Conservation (phyloP, 2,888 invertebrate species). For the Tribolium freemani region DNA sequence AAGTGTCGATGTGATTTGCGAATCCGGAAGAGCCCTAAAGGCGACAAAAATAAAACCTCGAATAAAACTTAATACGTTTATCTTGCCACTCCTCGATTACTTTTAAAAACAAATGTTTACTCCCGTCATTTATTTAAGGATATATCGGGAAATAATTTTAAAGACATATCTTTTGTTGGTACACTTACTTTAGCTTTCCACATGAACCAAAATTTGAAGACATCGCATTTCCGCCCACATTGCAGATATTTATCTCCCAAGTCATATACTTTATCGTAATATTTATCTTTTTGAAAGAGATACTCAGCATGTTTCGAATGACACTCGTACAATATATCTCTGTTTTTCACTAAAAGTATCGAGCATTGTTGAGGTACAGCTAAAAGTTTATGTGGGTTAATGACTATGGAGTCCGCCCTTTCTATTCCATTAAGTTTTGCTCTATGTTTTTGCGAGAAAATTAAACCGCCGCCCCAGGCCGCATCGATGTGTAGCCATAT, state of each 20-base stretch:
- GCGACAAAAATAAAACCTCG: slow-evolving; percentile 41
- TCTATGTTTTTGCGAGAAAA: slow-evolving; percentile 71
- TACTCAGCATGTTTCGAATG: slow-evolving; percentile 71
- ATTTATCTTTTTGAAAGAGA: slow-evolving; percentile 72
- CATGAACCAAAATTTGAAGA: slow-evolving; percentile 80
- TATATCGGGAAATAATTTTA: too few species aligned
- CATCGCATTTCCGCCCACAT: slow-evolving; percentile 79
- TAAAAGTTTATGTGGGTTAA: slow-evolving; percentile 76
- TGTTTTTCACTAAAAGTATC: slow-evolving; percentile 67
- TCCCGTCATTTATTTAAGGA: too few species aligned
- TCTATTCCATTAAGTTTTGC: slow-evolving; percentile 71
- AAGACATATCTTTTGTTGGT: neutral
- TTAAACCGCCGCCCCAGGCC: slow-evolving; percentile 74
- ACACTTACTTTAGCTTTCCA: slow-evolving; percentile 76
- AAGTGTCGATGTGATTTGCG: slow-evolving; percentile 70
- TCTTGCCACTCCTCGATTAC: neutral
- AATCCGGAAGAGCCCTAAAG: slow-evolving; percentile 69
- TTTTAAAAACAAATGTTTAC: neutral
- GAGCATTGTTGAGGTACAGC: slow-evolving; percentile 74
- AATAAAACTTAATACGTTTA: slow-evolving; percentile 4
- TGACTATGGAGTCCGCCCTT: slow-evolving; percentile 73
- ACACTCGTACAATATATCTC: slow-evolving; percentile 66
- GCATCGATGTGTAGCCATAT: slow-evolving; percentile 75
- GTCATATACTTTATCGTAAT: slow-evolving; percentile 70
- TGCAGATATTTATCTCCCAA: slow-evolving; percentile 76